A percentile compares a stretch with the other conserved stretches of the same genome.
These are phyloP conservation scores for Picathartes gymnocephalus DNA, from an alignment of 2,113 vertebrate species.

Conservation along the genomic window DNA sequence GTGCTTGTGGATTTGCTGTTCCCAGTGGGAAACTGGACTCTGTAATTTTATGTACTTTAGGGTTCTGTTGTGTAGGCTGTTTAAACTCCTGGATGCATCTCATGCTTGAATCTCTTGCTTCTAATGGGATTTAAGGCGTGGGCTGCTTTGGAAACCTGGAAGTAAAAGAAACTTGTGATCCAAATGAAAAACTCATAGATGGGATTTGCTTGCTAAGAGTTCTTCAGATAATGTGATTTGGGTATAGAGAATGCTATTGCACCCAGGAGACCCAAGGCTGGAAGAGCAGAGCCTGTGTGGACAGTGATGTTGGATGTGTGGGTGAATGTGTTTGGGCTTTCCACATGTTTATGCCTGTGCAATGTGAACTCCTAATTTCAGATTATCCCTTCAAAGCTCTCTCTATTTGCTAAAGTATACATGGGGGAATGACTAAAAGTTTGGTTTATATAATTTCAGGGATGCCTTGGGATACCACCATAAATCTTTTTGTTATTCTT, in stretches of 20 bases:
- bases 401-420: neutral
- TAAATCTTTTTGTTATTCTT: neutral
- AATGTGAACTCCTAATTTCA: neutral
- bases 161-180: neutral
- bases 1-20: neutral
- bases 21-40: neutral
- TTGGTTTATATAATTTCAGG: neutral
- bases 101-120: neutral
- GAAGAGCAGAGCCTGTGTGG: neutral
- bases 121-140: neutral
- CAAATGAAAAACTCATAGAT: neutral
- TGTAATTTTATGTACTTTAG: neutral
- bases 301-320: neutral
- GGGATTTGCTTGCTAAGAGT: neutral
- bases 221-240: neutral
- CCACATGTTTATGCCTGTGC: neutral
- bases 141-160: neutral
- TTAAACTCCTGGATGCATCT: neutral
- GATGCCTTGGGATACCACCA: neutral
- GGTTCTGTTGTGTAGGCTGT: neutral
- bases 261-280: neutral
- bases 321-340: neutral
- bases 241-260: neutral
- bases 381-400: neutral
- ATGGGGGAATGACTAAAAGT: neutral